These are phyloP conservation scores for Laspeyria flexula DNA, from an alignment of 2,888 invertebrate genomes.

Conservation along the genomic window DNA sequence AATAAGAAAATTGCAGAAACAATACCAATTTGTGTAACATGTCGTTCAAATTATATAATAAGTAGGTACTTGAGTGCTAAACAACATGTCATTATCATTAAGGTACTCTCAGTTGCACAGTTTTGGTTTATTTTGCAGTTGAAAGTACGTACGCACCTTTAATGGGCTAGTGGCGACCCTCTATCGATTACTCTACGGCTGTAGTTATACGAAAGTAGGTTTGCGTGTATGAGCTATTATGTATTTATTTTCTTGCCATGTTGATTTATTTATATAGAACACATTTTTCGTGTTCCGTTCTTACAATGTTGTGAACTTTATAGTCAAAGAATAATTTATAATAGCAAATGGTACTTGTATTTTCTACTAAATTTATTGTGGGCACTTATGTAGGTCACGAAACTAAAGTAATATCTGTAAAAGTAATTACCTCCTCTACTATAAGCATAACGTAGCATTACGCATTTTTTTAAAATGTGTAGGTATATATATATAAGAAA, in stretches of 20 bases:
- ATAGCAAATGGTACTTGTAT: too few relatives aligned
- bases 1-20: conserved; percentile 21
- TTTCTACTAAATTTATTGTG: too few relatives aligned
- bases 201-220: conserved; percentile 23
- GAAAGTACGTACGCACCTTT: conserved; percentile 31
- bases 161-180: conserved; percentile 18
- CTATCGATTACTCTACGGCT: conserved; percentile 38
- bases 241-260: conserved; percentile 39
- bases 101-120: conserved; percentile 10
- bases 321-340: conserved; percentile 21
- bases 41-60: conserved; percentile 28
- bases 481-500: too few relatives aligned
- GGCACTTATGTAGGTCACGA: too few relatives aligned
- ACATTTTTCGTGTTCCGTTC: conserved; percentile 30
- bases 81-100: neutral
- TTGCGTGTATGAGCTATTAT: conserved; percentile 31
- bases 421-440: too few relatives aligned
- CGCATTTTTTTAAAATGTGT: too few relatives aligned
- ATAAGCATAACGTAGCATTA: too few relatives aligned
- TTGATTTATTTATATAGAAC: conserved; percentile 37
- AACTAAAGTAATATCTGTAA: too few relatives aligned
- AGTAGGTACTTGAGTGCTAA: conserved; percentile 14
- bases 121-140: conserved; percentile 23
- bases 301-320: conserved; percentile 9
- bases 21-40: conserved; percentile 22